phyloP scores from a whole-genome alignment of 2,113 vertebrate species.

The mouse (Mus musculus) region GRCm39 chr17:63554001-63554500 shows the following conservation, averaged over 20 bases:
- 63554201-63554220: background rate
- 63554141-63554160: background rate
- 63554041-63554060: background rate
- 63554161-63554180: background rate
- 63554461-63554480: too few relatives aligned
- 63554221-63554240: background rate
- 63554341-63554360: background rate
- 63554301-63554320: too few relatives aligned
- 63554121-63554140: background rate
- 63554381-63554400: background rate
- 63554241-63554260: background rate
- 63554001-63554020: background rate
- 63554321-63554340: background rate
- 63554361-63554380: background rate
- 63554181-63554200: background rate
- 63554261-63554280: background rate
- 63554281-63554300: background rate
- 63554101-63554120: background rate
- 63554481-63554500: background rate
- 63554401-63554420: background rate
- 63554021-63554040: too few relatives aligned
- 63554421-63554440: background rate
- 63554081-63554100: background rate
- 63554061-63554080: background rate
- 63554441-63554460: too few relatives aligned